Evolutionary conservation across 1,140 invertebrate genomes (phyloP).

Genomic region (Aphelenchoides avenae): DNA sequence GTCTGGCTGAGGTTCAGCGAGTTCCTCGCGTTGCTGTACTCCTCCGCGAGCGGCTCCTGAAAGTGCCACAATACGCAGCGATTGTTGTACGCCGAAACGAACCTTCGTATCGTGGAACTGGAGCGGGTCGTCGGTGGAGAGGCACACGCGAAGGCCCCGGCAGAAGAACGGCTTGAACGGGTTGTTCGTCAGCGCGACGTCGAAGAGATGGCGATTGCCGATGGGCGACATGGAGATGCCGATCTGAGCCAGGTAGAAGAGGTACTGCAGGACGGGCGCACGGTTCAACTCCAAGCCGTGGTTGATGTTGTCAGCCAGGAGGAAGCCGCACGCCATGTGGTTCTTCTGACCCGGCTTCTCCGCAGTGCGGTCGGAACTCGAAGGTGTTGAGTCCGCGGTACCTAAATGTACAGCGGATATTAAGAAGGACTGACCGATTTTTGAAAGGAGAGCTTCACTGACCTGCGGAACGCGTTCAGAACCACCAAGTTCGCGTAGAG

Average conservation of each 20-base stretch:
- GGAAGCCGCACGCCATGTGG: slow-evolving; percentile 74
- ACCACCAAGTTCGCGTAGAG: slow-evolving; percentile 94
- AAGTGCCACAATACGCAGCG: slow-evolving; percentile 10
- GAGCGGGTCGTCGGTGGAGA: slow-evolving; percentile 95
- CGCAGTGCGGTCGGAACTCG: slow-evolving; percentile 91
- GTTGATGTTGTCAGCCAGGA: slow-evolving; percentile 96
- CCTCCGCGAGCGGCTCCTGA: slow-evolving; percentile 96
- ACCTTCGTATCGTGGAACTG: slow-evolving; percentile 99
- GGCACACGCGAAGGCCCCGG: slow-evolving; percentile 82
- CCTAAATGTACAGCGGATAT: slow-evolving; percentile 65
- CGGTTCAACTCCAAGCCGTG: slow-evolving; percentile 92
- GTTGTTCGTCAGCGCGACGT: slow-evolving; percentile 97
- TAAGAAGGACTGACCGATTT: slow-evolving; percentile 1
- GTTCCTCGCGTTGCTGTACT: slow-evolving; percentile 97
- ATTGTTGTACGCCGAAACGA: too few species aligned
- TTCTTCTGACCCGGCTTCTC: slow-evolving; percentile 77
- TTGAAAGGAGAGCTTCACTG: too few species aligned
- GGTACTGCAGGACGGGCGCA: slow-evolving; percentile 93
- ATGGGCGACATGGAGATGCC: slow-evolving; percentile 96
- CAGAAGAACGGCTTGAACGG: slow-evolving; percentile 94
- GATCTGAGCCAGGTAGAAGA: slow-evolving; percentile 95
- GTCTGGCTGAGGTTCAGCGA: slow-evolving; percentile 67
- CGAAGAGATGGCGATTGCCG: slow-evolving; percentile 95
- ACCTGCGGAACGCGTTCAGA: slow-evolving; percentile 88
- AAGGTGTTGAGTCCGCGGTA: slow-evolving; percentile 90